phyloP scores from a whole-genome alignment of 2,113 vertebrate genomes.

The Pipra filicauda region DNA sequence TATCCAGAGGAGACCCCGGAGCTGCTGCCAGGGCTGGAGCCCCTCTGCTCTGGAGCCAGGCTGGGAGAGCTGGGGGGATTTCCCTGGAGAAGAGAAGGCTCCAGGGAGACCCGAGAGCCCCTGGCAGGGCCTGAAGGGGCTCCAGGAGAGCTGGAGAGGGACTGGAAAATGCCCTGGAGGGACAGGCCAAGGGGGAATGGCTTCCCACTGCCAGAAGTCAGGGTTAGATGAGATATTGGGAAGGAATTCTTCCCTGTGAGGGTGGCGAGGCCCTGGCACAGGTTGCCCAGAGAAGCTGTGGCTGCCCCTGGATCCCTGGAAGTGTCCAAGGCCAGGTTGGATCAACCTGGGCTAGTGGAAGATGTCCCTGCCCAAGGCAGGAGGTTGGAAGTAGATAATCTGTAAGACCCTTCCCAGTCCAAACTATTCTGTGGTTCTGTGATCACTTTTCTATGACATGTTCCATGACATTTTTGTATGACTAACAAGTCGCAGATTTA shows the following conservation, averaged over 20 bases:
- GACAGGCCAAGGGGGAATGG: not conserved
- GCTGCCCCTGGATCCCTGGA: not conserved
- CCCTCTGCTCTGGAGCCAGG: not conserved
- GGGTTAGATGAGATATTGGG: fast-evolving
- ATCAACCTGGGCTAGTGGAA: fast-evolving
- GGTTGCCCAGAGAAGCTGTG: not conserved
- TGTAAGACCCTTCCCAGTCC: not conserved
- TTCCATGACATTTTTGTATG: not conserved
- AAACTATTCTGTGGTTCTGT: not conserved
- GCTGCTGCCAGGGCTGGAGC: not conserved
- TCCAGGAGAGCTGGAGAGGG: not conserved
- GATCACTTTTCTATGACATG: not conserved
- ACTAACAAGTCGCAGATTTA: not conserved
- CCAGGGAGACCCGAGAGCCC: not conserved
- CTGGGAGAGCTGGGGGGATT: not conserved
- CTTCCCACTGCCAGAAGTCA: fast-evolving
- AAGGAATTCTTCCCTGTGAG: fast-evolving
- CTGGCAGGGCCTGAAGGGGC: fast-evolving
- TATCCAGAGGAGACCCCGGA: fast-evolving
- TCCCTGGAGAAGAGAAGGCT: not conserved
- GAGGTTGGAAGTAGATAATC: fast-evolving
- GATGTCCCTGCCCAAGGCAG: not conserved
- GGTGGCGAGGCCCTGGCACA: not conserved
- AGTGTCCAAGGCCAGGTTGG: not conserved
- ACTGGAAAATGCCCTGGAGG: not conserved